These are phyloP conservation scores for Archocentrus centrarchus DNA, from an alignment of 2,113 vertebrate genomes.

Conservation along the genomic window DNA sequence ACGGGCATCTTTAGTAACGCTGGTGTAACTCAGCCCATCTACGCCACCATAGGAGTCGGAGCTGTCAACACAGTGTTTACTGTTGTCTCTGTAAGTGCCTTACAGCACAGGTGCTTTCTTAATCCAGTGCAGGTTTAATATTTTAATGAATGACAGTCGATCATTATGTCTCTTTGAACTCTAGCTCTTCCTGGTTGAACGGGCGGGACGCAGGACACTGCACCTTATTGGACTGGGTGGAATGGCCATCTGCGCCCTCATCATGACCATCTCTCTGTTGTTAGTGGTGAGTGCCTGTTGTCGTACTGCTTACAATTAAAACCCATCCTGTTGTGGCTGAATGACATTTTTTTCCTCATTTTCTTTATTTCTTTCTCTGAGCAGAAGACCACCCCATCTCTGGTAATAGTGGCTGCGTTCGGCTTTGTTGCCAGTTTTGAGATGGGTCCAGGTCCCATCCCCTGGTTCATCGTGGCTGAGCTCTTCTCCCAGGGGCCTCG, in stretches of 20 bases:
- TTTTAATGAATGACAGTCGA: neutral
- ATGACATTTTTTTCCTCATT: neutral
- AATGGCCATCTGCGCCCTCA: constrained; percentile 87
- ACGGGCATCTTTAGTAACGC: constrained; percentile 89
- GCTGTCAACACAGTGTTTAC: constrained; percentile 93
- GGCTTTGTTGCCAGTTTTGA: constrained; percentile 96
- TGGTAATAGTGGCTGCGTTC: constrained; percentile 89
- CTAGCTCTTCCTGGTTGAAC: constrained; percentile 94
- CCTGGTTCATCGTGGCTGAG: constrained; percentile 97
- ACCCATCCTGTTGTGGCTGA: neutral
- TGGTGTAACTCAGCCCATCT: constrained; percentile 86
- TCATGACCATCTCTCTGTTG: constrained; percentile 88
- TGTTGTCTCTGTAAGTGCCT: constrained; percentile 89
- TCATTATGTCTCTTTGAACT: neutral
- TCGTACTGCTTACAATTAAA: neutral
- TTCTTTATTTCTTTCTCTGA: constrained; percentile 34
- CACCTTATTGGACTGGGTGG: constrained; percentile 91
- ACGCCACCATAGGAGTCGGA: constrained; percentile 93
- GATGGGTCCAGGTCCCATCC: constrained; percentile 96
- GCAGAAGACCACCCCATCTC: constrained; percentile 54
- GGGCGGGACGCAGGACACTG: constrained; percentile 89
- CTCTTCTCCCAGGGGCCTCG: constrained; percentile 96
- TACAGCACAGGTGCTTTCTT: neutral
- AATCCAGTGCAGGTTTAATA: neutral
- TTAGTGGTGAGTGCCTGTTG: constrained; percentile 83